phyloP scores from a whole-genome alignment of 2,888 invertebrate genomes.

The Thecocarcelia acutangulata region DNA sequence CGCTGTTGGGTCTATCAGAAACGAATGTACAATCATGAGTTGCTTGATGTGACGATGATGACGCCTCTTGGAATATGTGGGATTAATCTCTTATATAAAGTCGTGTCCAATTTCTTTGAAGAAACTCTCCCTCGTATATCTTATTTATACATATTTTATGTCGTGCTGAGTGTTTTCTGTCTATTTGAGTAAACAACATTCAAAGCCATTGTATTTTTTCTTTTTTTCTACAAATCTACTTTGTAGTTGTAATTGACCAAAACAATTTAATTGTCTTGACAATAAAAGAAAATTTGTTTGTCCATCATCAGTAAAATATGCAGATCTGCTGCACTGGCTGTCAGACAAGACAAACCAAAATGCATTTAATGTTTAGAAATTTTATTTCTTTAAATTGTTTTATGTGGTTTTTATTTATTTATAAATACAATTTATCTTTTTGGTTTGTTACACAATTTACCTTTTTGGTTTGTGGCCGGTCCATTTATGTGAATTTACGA shows the following conservation, averaged over 20 bases:
- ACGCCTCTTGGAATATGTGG: no score
- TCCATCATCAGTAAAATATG: conserved; percentile 1
- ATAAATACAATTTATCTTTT: conserved; percentile 14
- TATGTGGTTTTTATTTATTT: conserved; percentile 33
- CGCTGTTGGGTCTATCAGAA: no score
- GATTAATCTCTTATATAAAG: no score
- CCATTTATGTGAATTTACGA: no score
- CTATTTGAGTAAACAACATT: conserved; percentile 5
- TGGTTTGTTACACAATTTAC: conserved; percentile 7
- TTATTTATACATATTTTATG: not conserved
- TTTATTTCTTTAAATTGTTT: conserved; percentile 33
- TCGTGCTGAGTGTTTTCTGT: conserved; percentile 30
- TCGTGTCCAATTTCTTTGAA: no score
- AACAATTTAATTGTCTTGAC: conserved; percentile 62
- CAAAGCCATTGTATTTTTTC: conserved; percentile 10
- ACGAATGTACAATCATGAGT: no score
- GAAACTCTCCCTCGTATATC: no score
- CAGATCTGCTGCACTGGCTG: not conserved
- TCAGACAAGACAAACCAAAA: not conserved
- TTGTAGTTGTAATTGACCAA: conserved; percentile 65
- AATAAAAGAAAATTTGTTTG: conserved; percentile 10
- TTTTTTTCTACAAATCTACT: conserved; percentile 13
- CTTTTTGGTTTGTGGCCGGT: no score
- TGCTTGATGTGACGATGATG: no score
- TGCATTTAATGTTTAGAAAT: conserved; percentile 11